Percentiles rank a stretch among this genome's conserved stretches.
Conservation (phyloP, 2,113 vertebrate species). For the Dicrurus megarhynchus region DNA sequence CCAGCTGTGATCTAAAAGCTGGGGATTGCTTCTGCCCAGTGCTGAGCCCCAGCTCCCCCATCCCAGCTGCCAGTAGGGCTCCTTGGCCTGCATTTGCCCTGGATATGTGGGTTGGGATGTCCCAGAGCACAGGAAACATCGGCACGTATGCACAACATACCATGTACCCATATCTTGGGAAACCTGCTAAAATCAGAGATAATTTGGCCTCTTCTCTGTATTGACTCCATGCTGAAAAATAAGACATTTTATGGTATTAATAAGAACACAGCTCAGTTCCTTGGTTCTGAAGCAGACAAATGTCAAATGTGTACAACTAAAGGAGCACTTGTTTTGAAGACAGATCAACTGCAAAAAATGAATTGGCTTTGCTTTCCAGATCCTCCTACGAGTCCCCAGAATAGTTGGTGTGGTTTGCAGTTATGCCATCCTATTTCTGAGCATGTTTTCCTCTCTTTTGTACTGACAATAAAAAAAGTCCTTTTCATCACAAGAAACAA, state of each 20-base stretch:
- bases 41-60: not conserved
- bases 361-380: conserved; percentile 20
- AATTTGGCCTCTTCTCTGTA: not conserved
- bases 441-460: not conserved
- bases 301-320: not conserved
- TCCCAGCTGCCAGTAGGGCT: not conserved
- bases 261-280: not conserved
- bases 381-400: conserved; percentile 15
- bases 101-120: not conserved
- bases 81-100: not conserved
- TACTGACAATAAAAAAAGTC: not conserved
- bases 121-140: not conserved
- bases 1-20: not conserved
- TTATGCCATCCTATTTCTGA: not conserved
- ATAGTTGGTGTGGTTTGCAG: conserved; percentile 1
- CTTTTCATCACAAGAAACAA: not conserved
- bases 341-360: conserved; percentile 5
- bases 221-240: not conserved
- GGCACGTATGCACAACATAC: accelerated
- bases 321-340: conserved; percentile 3
- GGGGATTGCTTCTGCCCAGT: accelerated
- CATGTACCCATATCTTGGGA: accelerated
- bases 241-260: not conserved
- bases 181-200: not conserved
- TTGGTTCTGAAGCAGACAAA: not conserved